phyloP scores from a whole-genome alignment of 2,888 invertebrate genomes.

The Agrochola macilenta region DNA sequence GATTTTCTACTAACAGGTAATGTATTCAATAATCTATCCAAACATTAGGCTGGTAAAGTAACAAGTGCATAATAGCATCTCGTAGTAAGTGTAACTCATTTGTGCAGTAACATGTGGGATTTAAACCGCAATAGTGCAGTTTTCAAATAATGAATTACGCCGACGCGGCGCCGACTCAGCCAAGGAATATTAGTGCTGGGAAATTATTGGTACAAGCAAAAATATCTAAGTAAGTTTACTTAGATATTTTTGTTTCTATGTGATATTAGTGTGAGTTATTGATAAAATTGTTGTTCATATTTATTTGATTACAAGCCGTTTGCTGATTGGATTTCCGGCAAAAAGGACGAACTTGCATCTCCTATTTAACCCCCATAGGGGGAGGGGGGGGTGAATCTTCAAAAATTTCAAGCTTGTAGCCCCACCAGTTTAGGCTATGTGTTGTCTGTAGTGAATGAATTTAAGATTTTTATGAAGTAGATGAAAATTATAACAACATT shows the following conservation, averaged over 20 bases:
- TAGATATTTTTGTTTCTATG: constrained; percentile 1
- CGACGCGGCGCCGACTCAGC: constrained; percentile 19
- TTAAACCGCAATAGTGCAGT: constrained; percentile 48
- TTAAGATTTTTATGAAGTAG: no score
- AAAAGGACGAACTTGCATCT: no score
- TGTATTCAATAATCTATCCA: not conserved
- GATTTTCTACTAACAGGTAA: not conserved
- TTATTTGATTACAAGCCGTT: no score
- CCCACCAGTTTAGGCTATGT: no score
- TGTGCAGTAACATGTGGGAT: constrained; percentile 41
- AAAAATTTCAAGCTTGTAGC: no score
- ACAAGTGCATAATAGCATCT: not conserved
- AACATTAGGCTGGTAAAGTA: not conserved
- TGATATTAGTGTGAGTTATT: not conserved
- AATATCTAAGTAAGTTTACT: no score
- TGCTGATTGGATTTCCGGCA: no score
- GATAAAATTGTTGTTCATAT: not conserved
- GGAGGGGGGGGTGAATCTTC: no score
- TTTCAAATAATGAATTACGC: constrained; percentile 52
- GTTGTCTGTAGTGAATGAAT: no score
- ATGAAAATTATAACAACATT: not conserved
- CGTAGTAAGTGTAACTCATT: constrained; percentile 23
- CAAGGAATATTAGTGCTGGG: constrained; percentile 33
- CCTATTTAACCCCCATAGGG: no score
- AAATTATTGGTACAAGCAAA: constrained; percentile 20